These are phyloP conservation scores for Cosmopolites sordidus DNA, from an alignment of 2,888 invertebrate genomes.

Conservation along the genomic window DNA sequence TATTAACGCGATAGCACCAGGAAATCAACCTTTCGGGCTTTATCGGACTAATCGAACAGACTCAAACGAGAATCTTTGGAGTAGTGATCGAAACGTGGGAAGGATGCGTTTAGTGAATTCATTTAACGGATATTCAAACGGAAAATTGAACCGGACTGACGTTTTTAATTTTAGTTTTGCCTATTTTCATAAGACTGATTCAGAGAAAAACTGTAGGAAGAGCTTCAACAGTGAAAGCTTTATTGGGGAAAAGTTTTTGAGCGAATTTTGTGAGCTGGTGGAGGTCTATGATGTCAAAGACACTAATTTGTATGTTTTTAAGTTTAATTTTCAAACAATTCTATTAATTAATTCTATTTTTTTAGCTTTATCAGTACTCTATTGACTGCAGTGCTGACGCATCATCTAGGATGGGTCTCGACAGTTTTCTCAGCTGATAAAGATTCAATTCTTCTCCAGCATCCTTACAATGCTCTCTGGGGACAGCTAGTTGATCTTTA, in stretches of 20 bases:
- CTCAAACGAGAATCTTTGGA: neutral
- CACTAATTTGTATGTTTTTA: conserved; percentile 80
- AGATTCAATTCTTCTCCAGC: conserved; percentile 54
- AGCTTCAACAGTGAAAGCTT: conserved; percentile 6
- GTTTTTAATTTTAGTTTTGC: conserved; percentile 28
- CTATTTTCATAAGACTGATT: conserved; percentile 26
- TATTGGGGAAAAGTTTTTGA: conserved; percentile 50
- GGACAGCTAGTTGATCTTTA: conserved; percentile 82
- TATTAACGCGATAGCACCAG: conserved; percentile 31
- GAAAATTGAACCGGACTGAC: conserved; percentile 5
- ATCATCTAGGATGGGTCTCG: conserved; percentile 89
- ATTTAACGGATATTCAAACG: conserved; percentile 13
- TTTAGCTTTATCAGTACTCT: conserved; percentile 86
- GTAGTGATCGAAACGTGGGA: conserved; percentile 11
- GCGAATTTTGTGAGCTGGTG: conserved; percentile 62
- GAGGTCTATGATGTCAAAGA: conserved; percentile 75
- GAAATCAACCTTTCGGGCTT: neutral
- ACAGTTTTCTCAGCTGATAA: conserved; percentile 54
- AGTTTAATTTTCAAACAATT: neutral
- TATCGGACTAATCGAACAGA: conserved; percentile 6
- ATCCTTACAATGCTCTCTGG: conserved; percentile 84
- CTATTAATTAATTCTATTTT: conserved; percentile 33
- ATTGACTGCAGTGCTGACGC: conserved; percentile 80
- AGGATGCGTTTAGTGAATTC: conserved; percentile 10
- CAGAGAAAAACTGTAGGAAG: conserved; percentile 9